Conservation (phyloP, 2,113 vertebrate species). For the Microcebus lehilahytsara region DNA sequence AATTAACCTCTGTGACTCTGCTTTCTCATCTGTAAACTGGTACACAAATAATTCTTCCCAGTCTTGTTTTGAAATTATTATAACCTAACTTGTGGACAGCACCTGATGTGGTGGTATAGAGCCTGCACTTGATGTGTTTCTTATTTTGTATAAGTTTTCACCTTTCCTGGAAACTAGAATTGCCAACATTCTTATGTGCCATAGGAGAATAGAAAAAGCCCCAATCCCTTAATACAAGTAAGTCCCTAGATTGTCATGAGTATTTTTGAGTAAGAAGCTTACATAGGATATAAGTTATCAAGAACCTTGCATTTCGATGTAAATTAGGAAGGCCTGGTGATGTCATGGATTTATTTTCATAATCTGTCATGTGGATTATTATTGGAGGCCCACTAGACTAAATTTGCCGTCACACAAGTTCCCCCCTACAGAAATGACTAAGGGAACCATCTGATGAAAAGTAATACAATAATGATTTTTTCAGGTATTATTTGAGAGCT, state of each 20-base stretch:
- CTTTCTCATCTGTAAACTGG: conserved; percentile 7
- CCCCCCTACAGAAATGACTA: conserved; percentile 22
- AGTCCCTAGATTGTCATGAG: neutral
- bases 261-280: conserved; percentile 61
- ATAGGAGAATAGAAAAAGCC: neutral
- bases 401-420: neutral
- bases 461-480: neutral
- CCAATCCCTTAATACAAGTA: neutral
- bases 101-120: neutral
- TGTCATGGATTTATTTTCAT: conserved; percentile 35
- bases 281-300: neutral
- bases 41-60: neutral
- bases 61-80: conserved; percentile 17
- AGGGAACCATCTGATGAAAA: conserved; percentile 10
- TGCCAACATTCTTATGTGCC: neutral
- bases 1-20: conserved; percentile 2
- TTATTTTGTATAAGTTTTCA: conserved; percentile 6
- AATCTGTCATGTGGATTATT: conserved; percentile 8
- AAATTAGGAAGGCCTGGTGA: conserved; percentile 17
- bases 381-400: neutral
- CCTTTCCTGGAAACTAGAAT: neutral
- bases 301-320: conserved; percentile 37
- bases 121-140: neutral
- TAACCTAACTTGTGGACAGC: neutral
- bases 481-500: conserved; percentile 31